These are phyloP conservation scores for Epizoanthus rinbou DNA, from an alignment of 92 coral and sea anemone genomes.

Conservation along the genomic window DNA sequence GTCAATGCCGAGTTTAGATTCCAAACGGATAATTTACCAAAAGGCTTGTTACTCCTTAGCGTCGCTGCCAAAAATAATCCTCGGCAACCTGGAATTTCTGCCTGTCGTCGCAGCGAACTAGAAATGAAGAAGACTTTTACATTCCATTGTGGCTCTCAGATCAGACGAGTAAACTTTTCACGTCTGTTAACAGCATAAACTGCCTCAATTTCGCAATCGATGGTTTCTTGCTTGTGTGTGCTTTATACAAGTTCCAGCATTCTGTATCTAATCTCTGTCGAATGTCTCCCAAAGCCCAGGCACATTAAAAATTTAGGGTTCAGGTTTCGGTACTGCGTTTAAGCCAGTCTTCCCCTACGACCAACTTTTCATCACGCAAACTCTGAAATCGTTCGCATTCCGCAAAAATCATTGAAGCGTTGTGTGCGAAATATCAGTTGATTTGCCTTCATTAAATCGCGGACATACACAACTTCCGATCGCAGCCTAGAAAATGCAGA, in stretches of 20 bases:
- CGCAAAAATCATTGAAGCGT: constrained; percentile 45
- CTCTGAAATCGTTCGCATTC: constrained; percentile 42
- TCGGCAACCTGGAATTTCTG: constrained; percentile 13
- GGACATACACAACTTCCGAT: constrained; percentile 42
- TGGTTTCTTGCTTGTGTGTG: constrained; percentile 16
- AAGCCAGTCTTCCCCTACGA: constrained; percentile 34
- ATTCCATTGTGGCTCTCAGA: constrained; percentile 36
- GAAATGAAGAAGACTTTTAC: constrained; percentile 9
- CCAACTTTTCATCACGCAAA: constrained; percentile 45
- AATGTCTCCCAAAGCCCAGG: constrained; percentile 16
- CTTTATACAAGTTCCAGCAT: constrained; percentile 5
- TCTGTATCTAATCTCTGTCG: background rate
- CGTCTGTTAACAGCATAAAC: constrained; percentile 43
- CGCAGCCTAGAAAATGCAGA: constrained; percentile 33
- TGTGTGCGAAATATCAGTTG: constrained; percentile 42
- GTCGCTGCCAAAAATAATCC: constrained; percentile 17
- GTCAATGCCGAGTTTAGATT: constrained; percentile 3
- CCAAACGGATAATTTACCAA: background rate
- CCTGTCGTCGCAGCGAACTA: constrained; percentile 12
- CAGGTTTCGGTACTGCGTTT: constrained; percentile 35
- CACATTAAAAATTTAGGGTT: constrained; percentile 31
- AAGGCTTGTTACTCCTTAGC: background rate
- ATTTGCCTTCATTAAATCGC: constrained; percentile 45
- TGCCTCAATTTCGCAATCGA: constrained; percentile 26
- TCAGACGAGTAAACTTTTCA: constrained; percentile 37